These are phyloP conservation scores for Nasalis larvatus DNA, from an alignment of 2,113 vertebrate genomes.

Conservation along the genomic window DNA sequence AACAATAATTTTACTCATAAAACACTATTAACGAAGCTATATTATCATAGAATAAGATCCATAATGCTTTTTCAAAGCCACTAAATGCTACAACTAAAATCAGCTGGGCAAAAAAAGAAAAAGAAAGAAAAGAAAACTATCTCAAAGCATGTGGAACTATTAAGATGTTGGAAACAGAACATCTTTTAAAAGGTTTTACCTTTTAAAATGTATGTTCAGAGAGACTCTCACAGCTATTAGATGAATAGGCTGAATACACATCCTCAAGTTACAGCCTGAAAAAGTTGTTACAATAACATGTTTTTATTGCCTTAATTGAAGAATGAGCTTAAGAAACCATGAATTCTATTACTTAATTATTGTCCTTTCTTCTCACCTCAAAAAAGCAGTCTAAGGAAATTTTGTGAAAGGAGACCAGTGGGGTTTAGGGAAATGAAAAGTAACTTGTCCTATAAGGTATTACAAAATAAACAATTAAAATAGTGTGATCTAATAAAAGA, in stretches of 20 bases:
- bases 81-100: not conserved
- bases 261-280: not conserved
- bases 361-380: not conserved
- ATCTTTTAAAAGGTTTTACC: not conserved
- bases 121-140: not conserved
- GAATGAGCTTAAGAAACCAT: not conserved
- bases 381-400: not conserved
- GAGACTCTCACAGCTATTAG: not conserved
- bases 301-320: slow-evolving; percentile 25
- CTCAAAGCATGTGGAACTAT: not conserved
- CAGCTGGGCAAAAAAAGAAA: not conserved
- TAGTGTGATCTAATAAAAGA: not conserved
- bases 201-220: slow-evolving; percentile 34
- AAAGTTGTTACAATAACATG: not conserved
- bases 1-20: not conserved
- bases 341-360: not conserved
- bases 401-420: not conserved
- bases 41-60: not conserved
- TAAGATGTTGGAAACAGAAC: not conserved
- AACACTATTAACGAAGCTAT: not conserved
- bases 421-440: too few species aligned
- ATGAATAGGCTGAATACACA: not conserved
- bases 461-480: slow-evolving; percentile 19
- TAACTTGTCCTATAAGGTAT: not conserved
- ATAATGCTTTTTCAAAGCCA: not conserved